phyloP scores from a whole-genome alignment of 2,797 vertebrate genomes.

The Muscicapa comitata region DNA sequence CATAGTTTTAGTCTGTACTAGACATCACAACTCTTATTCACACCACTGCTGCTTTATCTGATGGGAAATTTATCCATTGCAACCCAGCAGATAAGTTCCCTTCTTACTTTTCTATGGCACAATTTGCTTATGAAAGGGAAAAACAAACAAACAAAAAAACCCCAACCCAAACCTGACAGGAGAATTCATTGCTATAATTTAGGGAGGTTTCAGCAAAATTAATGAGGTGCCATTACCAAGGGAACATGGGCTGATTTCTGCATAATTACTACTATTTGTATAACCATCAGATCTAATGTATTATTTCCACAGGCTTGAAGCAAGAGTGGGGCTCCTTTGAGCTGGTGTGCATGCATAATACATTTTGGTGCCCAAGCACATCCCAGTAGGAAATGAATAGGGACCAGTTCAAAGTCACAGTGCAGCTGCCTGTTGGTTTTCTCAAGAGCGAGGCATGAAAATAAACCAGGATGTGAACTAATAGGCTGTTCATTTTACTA shows the following conservation, averaged over 20 bases:
- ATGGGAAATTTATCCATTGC: neutral
- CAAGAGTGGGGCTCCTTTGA: neutral
- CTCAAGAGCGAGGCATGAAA: neutral
- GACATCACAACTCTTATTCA: neutral
- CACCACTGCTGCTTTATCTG: neutral
- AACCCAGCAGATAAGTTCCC: neutral
- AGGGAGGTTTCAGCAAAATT: slow-evolving; percentile 22
- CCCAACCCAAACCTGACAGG: neutral
- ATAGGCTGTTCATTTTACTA: neutral
- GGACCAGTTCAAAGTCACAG: slow-evolving; percentile 35
- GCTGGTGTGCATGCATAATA: slow-evolving; percentile 4
- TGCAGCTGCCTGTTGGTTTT: slow-evolving; percentile 43
- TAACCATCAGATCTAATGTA: neutral
- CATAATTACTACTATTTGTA: slow-evolving; percentile 43
- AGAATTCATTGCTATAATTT: slow-evolving; percentile 45
- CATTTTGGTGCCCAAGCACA: neutral
- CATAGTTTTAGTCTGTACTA: neutral
- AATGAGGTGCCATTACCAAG: slow-evolving; percentile 34
- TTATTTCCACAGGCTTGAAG: neutral
- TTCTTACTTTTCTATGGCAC: neutral
- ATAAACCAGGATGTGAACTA: slow-evolving; percentile 33
- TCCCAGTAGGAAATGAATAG: neutral
- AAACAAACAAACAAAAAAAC: slow-evolving; percentile 1
- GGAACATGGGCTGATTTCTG: slow-evolving; percentile 25
- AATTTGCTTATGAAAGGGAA: slow-evolving; percentile 39